A percentile compares a stretch with the other conserved stretches of the same genome.
Conservation (phyloP, 2,888 invertebrate genomes). For the Autographa gamma region DNA sequence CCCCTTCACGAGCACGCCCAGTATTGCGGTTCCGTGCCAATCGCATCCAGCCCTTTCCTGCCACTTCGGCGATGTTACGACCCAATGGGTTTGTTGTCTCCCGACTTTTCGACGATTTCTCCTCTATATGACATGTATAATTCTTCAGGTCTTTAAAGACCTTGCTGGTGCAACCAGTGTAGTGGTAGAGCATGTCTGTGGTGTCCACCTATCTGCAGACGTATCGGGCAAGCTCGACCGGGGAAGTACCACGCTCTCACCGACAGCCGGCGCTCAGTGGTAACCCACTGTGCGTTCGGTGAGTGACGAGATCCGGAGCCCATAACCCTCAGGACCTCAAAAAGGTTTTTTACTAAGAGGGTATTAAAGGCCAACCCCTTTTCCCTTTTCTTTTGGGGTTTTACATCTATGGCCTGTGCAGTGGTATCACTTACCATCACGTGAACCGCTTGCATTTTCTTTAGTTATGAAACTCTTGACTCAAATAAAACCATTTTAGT, state of each 20-base stretch:
- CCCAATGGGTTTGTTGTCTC: no score
- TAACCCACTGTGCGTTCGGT: not conserved
- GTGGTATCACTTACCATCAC: not conserved
- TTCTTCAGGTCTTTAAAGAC: not conserved
- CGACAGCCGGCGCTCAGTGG: not conserved
- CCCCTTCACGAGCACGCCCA: no score
- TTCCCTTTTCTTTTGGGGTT: not conserved
- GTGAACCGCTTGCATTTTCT: not conserved
- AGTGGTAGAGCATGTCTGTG: constrained; percentile 23
- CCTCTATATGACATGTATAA: not conserved
- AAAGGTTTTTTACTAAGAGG: not conserved
- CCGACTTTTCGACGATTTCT: no score
- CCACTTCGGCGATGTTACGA: no score
- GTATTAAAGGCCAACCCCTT: not conserved
- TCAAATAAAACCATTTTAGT: not conserved
- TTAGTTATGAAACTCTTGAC: not conserved
- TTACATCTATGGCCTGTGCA: not conserved
- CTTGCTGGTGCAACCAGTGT: not conserved
- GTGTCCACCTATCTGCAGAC: constrained; percentile 23
- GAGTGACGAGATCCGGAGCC: constrained; percentile 42
- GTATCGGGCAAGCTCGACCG: constrained; percentile 41
- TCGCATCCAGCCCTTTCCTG: no score
- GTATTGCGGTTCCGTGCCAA: no score
- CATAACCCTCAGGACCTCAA: not conserved
- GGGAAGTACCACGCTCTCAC: constrained; percentile 48